phyloP scores from a whole-genome alignment of 2,888 invertebrate species.

The Bruchidius siliquastri region DNA sequence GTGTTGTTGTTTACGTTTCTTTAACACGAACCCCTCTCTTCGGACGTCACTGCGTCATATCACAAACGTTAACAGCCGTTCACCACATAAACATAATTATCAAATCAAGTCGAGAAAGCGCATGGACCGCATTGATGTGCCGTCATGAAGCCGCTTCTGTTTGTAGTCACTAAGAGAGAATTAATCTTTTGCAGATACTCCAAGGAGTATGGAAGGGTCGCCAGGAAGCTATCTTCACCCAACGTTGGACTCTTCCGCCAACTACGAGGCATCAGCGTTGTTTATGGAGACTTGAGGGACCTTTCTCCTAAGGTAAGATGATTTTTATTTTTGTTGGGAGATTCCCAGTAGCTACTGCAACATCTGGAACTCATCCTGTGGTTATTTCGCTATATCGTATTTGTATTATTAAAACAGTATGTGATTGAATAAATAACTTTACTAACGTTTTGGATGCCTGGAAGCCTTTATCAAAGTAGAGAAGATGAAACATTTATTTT shows the following conservation, averaged over 20 bases:
- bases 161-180: conserved; percentile 9
- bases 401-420: too few relatives aligned
- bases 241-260: conserved; percentile 6
- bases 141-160: conserved; percentile 8
- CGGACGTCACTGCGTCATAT: background rate
- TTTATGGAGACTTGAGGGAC: background rate
- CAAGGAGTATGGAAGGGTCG: conserved; percentile 8
- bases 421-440: too few relatives aligned
- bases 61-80: background rate
- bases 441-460: too few relatives aligned
- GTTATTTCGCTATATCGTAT: too few relatives aligned
- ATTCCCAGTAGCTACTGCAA: too few relatives aligned
- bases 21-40: background rate
- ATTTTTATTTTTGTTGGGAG: background rate
- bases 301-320: background rate
- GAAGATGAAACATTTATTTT: too few relatives aligned
- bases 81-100: background rate
- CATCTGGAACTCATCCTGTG: too few relatives aligned
- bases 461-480: too few relatives aligned
- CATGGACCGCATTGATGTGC: background rate
- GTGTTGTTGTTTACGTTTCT: background rate
- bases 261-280: conserved; percentile 7
- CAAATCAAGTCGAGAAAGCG: background rate
- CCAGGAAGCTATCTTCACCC: conserved; percentile 5
- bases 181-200: conserved; percentile 14